Evolutionary conservation across 2,113 vertebrate species (phyloP).

Genomic region (Cinclus cinclus): DNA sequence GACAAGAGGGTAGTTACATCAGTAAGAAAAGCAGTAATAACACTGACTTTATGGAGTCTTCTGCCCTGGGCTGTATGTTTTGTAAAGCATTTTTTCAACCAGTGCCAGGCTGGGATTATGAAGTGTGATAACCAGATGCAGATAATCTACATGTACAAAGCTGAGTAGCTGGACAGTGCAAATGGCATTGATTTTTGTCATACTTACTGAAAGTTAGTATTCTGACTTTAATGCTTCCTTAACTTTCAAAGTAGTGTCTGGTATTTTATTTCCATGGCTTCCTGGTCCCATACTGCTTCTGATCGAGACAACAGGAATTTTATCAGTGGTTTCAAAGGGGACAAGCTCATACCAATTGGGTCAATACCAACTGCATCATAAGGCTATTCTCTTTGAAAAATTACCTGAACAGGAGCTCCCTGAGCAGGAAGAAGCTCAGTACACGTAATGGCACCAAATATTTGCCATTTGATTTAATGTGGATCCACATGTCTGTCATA

Average conservation of each 20-base stretch:
- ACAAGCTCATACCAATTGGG: not conserved
- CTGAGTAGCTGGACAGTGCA: not conserved
- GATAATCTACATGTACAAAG: conserved; percentile 23
- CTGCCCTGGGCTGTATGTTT: conserved; percentile 53
- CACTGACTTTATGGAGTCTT: conserved; percentile 44
- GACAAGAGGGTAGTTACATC: not conserved
- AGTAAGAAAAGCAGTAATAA: conserved; percentile 46
- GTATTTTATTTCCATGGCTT: not conserved
- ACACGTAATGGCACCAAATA: not conserved
- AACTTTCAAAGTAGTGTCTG: not conserved
- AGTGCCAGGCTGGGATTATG: conserved; percentile 32
- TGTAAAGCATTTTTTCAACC: conserved; percentile 37
- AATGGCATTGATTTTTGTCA: conserved; percentile 37
- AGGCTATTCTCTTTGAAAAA: not conserved
- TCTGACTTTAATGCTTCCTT: not conserved
- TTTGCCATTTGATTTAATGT: not conserved
- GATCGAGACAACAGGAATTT: not conserved
- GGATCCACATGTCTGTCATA: not conserved
- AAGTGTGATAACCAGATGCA: conserved; percentile 44
- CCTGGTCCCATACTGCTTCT: not conserved
- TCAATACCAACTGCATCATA: not conserved
- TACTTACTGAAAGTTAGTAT: conserved; percentile 23
- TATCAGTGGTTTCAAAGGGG: not conserved
- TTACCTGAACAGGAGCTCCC: not conserved
- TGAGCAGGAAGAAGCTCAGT: not conserved